Base-by-base conservation (phyloP, 2,888 invertebrate species). In the Tigriopus californicus region DNA sequence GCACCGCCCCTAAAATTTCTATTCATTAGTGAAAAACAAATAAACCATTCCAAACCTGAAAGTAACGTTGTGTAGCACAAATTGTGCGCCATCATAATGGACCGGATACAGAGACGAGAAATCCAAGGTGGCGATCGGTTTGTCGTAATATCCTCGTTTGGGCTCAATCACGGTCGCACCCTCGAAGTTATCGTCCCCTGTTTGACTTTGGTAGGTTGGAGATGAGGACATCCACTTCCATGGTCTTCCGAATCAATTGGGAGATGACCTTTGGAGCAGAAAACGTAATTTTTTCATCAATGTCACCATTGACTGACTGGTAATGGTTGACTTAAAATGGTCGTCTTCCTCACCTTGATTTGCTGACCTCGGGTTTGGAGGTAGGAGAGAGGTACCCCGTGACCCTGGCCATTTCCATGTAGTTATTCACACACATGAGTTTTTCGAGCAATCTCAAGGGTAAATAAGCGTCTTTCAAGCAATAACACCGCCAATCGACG, bases 21-120 rank as follows among this genome's bases (percentile, higher is more conserved):
- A 8, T 33, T 33, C 8, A 33, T 8, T 33, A 33, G 33, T 33
- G 33, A 33, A n/a, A n/a, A n/a, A 33, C n/a, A n/a, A n/a, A n/a
- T n/a, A 15, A 44, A 44, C 33, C 1, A 22, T 51, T 12, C 15
- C 15, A n/a, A n/a, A 55, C 54, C 52, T 52, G 41, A 49, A n/a
- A 97, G 70, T 58, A 97, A 75, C 0, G 97, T 92, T 0, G 97
- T 95, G 70, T 99, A 99, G 72, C 98, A 99, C 61, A 99, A 77
- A 76, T 99, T 99, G 70, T 99, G 97, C 1, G 98, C 98, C 82
- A 99, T 98, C 89, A 99, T 99, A 64, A 99, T 99, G 70, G 95
- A 95, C 0, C n/a, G 98, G 98, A 72, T 99, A 99, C 69, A 99
- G 80, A 1, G 98, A 99, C 65, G 95, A 92, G 74, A 99, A 99